A percentile compares a stretch with the other conserved stretches of the same genome.
Evolutionary conservation across 2,888 invertebrate species (phyloP).

Genomic region (Plebejus melissa): DNA sequence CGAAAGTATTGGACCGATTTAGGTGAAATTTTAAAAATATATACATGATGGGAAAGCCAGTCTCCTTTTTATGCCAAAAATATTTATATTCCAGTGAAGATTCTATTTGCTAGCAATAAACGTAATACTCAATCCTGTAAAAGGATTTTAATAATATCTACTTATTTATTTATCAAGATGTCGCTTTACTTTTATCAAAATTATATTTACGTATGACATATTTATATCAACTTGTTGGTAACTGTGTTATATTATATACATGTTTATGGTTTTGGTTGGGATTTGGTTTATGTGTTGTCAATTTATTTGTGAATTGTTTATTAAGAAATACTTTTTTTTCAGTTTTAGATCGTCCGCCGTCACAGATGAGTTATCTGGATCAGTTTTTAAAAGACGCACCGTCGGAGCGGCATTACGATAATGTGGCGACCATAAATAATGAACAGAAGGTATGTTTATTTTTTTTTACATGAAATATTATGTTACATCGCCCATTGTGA

Average conservation of each 20-base stretch:
- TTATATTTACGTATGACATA: slow-evolving; percentile 1
- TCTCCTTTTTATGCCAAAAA: neutral
- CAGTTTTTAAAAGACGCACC: slow-evolving; percentile 90
- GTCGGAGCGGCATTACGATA: slow-evolving; percentile 69
- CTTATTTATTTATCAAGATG: neutral
- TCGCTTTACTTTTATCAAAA: neutral
- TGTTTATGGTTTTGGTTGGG: slow-evolving; percentile 63
- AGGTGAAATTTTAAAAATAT: too few relatives aligned
- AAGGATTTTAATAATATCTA: neutral
- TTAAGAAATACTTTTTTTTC: slow-evolving; percentile 38
- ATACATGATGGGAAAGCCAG: too few relatives aligned
- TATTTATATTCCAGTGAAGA: neutral
- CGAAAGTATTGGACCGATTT: too few relatives aligned
- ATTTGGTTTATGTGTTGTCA: slow-evolving; percentile 57
- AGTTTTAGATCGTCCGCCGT: slow-evolving; percentile 93
- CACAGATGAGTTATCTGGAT: slow-evolving; percentile 94
- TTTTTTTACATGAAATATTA: too few relatives aligned
- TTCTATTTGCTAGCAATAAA: too few relatives aligned
- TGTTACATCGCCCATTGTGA: slow-evolving; percentile 26
- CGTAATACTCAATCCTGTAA: neutral
- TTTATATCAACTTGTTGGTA: neutral
- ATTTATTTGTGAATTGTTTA: slow-evolving; percentile 31
- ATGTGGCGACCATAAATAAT: slow-evolving; percentile 63
- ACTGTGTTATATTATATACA: slow-evolving; percentile 15
- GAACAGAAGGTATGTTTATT: slow-evolving; percentile 62